phyloP scores from a whole-genome alignment of 2,797 vertebrate genomes.

The Sylvia borin region DNA sequence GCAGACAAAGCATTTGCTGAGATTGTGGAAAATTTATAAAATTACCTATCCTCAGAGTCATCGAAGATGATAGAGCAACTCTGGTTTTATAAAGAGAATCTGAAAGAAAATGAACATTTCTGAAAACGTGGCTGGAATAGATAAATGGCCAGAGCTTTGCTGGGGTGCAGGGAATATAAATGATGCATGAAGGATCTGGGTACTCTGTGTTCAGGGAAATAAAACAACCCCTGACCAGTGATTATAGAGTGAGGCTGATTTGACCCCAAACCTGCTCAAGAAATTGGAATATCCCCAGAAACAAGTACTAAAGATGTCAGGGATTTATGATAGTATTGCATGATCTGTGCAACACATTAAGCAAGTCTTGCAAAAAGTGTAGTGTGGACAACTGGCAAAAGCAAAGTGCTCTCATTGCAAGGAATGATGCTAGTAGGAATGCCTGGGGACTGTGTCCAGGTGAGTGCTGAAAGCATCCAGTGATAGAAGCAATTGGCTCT shows the following conservation, averaged over 20 bases:
- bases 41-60: conserved; percentile 28
- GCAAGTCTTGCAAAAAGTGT: not conserved
- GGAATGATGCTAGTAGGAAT: not conserved
- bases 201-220: conserved; percentile 49
- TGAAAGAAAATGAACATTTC: conserved; percentile 62
- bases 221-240: not conserved
- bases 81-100: conserved; percentile 49
- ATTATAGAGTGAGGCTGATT: conserved; percentile 3
- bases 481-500: not conserved
- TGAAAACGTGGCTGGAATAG: conserved; percentile 49
- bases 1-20: conserved; percentile 46
- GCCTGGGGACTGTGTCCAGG: not conserved
- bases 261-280: conserved; percentile 9
- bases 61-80: conserved; percentile 14
- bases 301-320: not conserved
- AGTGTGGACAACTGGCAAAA: not conserved
- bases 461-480: not conserved
- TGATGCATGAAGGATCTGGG: conserved; percentile 38
- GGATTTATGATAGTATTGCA: not conserved
- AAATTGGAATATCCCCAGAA: conserved; percentile 2
- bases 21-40: conserved; percentile 39
- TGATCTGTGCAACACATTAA: not conserved
- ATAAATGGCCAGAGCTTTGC: conserved; percentile 30
- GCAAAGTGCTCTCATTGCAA: not conserved
- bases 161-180: conserved; percentile 44